Evolutionary conservation across 1,140 invertebrate genomes (phyloP), one percentile per base, ranked within the genome.

Genomic region (Drosophila melanogaster): DNA sequence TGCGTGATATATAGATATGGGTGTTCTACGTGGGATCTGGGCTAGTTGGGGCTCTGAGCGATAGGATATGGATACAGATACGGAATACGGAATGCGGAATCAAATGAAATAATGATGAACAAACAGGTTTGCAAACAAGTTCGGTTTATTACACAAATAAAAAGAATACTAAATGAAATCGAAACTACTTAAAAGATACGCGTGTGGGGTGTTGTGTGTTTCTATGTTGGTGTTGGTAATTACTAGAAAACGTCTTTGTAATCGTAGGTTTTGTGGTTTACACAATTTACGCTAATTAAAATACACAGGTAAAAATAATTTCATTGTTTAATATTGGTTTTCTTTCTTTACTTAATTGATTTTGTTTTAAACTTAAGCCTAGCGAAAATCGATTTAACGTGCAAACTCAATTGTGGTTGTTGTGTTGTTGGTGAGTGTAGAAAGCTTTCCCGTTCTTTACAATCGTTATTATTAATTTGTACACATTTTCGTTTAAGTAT

Each of bases 221-320:
- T 56, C 33, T 62, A 41, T 57, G 26, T 49, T 15, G 26, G 30
- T 49, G 47, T 49, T 49, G 47, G 44, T 84, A 84, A 80, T 85
- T 84, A 84, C 81, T 84, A 84, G 81, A 85, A 85, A 86, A 85
- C 81, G 81, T 86, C 81, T 85, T 85, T 85, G 81, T 86, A 78
- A 85, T 77, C 65, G 81, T 85, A 86, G 72, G 38, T 80, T 81
- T 81, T 77, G 61, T 86, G 64, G 77, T 86, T 78, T 85, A 73
- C 58, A 81, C 67, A 86, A 86, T 87, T 86, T 86, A 86, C 79
- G 71, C 83, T 86, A 86, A 87, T 87, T 86, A 86, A 86, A 86
- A 87, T 86, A 86, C 84, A 83, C 83, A 86, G 83, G 83, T 86
- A 86, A 83, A 87, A 86, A 87, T 87, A 86, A 86, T 87, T 86